Evolutionary conservation across 2,888 invertebrate genomes (phyloP), one percentile per base, ranked within the genome.

Genomic region (Leistus spinibarbis): DNA sequence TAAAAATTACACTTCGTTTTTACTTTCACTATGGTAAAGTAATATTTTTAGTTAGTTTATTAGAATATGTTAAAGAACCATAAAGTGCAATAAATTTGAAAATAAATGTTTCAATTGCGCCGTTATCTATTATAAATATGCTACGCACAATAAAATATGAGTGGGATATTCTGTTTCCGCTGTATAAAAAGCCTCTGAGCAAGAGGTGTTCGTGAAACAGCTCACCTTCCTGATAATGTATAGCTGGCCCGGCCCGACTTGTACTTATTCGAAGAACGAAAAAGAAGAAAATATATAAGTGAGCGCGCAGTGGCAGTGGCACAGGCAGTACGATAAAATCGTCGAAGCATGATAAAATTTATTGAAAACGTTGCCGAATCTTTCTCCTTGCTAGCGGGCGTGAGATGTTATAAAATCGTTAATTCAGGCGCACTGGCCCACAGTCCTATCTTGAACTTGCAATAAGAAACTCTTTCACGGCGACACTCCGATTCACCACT

Each of bases 351-450:
- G 73, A 57, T 73, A 67, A 67, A 73, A 73, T 73, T 73, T 73
- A 73, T 73, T 67, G 73, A 67, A 73, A 73, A 73, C 73, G 73
- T 67, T 73, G 53, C 67, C 73, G 67, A 73, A 73, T 67, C 67
- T 40, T 19, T n/a, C 16, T 56, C 19, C 56, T 22, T 63, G 54
- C 63, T 54, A 20, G 23, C 24, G 56, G 27, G 57, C 54, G 27
- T 23, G 66, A 63, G 67, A 73, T 67, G 64, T 73, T 73, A 73
- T 73, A 73, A 73, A 73, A 73, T 73, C 73, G 73, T 73, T 73
- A 73, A 73, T 73, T 67, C 71, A 63, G 19, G 13, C 56, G 71
- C 23, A 10, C 23, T n/a, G n/a, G 22, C 20, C 64, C 3, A 64
- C 24, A 57, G 19, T 65, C 71, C 60, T 27, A n/a, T 27, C 24